Percentiles rank a stretch among this genome's conserved stretches.
Conservation (phyloP, 2,888 invertebrate genomes). For the Ennomos quercinarius region DNA sequence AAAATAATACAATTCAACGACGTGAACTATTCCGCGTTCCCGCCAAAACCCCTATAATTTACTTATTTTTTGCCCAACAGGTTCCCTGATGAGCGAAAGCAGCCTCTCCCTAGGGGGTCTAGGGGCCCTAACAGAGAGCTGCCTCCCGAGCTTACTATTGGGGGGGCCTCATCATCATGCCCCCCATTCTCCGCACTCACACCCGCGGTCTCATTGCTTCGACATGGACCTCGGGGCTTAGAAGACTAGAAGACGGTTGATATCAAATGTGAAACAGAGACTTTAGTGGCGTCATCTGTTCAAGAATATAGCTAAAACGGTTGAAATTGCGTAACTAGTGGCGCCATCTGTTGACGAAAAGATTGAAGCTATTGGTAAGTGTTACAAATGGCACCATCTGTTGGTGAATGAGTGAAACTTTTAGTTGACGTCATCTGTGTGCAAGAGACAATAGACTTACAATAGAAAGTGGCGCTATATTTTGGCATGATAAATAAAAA, state of each 20-base stretch:
- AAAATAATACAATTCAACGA: too few species aligned
- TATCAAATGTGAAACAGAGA: too few species aligned
- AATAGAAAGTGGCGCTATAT: too few species aligned
- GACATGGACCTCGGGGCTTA: slow-evolving; percentile 77
- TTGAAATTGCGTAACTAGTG: background rate
- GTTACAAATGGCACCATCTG: background rate
- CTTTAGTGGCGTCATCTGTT: slow-evolving; percentile 3
- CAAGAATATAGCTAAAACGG: too few species aligned
- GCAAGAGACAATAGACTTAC: background rate
- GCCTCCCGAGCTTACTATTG: slow-evolving; percentile 65
- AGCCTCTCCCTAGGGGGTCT: slow-evolving; percentile 55
- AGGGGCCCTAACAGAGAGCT: slow-evolving; percentile 55
- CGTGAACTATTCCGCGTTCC: too few species aligned
- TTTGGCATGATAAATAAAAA: too few species aligned
- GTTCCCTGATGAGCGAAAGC: slow-evolving; percentile 56
- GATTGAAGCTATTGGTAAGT: background rate
- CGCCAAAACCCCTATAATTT: too few species aligned
- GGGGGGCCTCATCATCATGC: slow-evolving; percentile 73
- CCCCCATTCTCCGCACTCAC: slow-evolving; percentile 75
- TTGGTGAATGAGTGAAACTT: background rate
- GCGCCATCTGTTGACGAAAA: slow-evolving; percentile 1
- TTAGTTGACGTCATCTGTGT: background rate
- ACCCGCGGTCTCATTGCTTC: slow-evolving; percentile 71
- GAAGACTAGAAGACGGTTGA: background rate
- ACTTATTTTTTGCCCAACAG: slow-evolving; percentile 41